Evolutionary conservation across 2,113 vertebrate genomes (phyloP), one percentile per base, ranked within the genome.

Genomic region (Mustela lutreola): DNA sequence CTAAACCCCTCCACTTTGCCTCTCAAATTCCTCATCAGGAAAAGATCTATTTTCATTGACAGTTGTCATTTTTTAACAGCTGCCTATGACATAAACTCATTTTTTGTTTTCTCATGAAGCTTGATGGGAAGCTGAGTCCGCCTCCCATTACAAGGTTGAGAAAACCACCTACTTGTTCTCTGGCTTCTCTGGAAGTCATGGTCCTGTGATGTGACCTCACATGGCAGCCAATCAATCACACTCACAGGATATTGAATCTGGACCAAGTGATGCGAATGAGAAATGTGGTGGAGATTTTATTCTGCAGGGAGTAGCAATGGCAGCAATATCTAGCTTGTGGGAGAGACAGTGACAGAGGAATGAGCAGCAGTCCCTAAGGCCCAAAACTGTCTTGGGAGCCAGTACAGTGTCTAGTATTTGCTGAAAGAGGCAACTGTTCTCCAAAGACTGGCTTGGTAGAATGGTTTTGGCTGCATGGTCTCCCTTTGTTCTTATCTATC

Each of bases 21-120:
- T 56, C 53, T 56, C 53, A 56, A 56, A 56, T 56, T 56, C 53
- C 53, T 56, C 53, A 56, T 56, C 53, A 18, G 53, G 7, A 12
- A 70, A 97, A 91, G 33, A 79, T 60, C 39, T 88, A 50, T 82
- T 96, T 94, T 82, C n/a, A 65, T 18, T 5, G 31, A 48, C 7
- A 79, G 16, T 63, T 67, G 33, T 82, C 42, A 60, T 39, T 71
- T 85, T 81, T 91, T 84, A 84, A 16, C 58, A 84, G 2, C 7
- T 70, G 10, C 5, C 21, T 31, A 56, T 65, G 18, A 33, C 19
- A 56, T 62, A 45, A 76, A 11, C 19, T 7, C 4, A 53, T 63
- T 84, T 94, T 62, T n/a, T 80, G n/a, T 63, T 75, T 87, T 88
- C 60, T 87, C 19, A 12, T 50, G 7, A 82, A 87, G 5, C 4